Base-by-base conservation (phyloP, 2,113 vertebrate species). In the Ranitomeya variabilis region DNA sequence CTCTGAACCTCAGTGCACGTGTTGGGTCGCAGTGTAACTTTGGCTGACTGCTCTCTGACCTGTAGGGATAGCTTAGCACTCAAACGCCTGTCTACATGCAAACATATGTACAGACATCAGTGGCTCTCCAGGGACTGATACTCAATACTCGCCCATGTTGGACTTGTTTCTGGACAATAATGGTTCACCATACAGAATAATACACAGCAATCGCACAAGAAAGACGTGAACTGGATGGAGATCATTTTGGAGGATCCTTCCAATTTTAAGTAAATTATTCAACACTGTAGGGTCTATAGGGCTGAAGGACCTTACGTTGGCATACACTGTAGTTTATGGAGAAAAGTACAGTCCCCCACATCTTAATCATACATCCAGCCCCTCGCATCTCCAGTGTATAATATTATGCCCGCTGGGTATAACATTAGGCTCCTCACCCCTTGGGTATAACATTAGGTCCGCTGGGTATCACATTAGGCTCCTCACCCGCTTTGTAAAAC, bases 31-130 rank as follows among this genome's bases (percentile, higher is more conserved):
- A n/a, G n/a, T 87, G 76, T 87, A 69, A 81, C 76, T 80, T 86
- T 79, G 64, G 77, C 78, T 71, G 64, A 37, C 77, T 87, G 86
- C 77, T 23, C 86, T 81, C 64, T 87, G 86, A 81, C 86, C 86
- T 71, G 60, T 12, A 71, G 21, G 64, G 64, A 81, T 51, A 55
- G 52, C n/a, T 80, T 80, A 67, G 77, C 62, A 4, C 52, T 71
- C 37, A 66, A 79, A 64, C 9, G 26, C 21, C 62, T 86, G 59
- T 26, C 86, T 87, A 80, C 86, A 71, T 87, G 77, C 62, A 87
- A 87, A 87, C 86, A 87, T 80, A 81, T 87, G 86, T 73, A 80
- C 77, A 80, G 77, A 71, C 86, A 80, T 55, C 21, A 45, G 52
- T 69, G 60, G 7, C 23, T 55, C 86, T 19, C 86, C 13, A 1